Conservation (phyloP, 2,113 vertebrate genomes). For the Actenoides hombroni region DNA sequence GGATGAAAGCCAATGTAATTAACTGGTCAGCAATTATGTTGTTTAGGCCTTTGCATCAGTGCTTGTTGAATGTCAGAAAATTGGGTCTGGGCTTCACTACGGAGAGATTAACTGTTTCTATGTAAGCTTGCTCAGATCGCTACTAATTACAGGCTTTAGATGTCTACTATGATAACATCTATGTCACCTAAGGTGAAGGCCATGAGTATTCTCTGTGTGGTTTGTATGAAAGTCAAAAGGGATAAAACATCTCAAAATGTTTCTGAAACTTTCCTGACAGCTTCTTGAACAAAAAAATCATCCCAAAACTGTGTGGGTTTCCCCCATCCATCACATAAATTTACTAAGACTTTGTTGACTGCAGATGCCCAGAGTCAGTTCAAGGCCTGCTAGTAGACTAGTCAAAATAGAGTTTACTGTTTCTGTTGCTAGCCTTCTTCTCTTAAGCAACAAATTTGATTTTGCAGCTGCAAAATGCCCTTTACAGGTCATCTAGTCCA, state of each 20-base stretch:
- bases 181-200: background rate
- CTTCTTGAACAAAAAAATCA: background rate
- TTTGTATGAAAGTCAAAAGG: background rate
- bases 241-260: background rate
- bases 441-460: background rate
- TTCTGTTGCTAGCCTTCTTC: background rate
- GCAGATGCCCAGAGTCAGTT: background rate
- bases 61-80: background rate
- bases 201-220: background rate
- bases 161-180: background rate
- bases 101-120: background rate
- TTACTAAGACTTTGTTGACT: background rate
- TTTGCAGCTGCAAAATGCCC: background rate
- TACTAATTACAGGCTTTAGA: background rate
- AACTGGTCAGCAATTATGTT: background rate
- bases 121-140: background rate
- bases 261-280: background rate
- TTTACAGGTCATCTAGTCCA: background rate
- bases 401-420: background rate
- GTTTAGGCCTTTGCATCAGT: background rate
- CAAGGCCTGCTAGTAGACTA: background rate
- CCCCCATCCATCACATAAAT: background rate
- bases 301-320: background rate
- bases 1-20: background rate
- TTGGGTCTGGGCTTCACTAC: accelerated